A percentile compares a stretch with the other conserved stretches of the same genome.
phyloP scores from a whole-genome alignment of 2,888 invertebrate species.

The Drosophila sordidapex region DNA sequence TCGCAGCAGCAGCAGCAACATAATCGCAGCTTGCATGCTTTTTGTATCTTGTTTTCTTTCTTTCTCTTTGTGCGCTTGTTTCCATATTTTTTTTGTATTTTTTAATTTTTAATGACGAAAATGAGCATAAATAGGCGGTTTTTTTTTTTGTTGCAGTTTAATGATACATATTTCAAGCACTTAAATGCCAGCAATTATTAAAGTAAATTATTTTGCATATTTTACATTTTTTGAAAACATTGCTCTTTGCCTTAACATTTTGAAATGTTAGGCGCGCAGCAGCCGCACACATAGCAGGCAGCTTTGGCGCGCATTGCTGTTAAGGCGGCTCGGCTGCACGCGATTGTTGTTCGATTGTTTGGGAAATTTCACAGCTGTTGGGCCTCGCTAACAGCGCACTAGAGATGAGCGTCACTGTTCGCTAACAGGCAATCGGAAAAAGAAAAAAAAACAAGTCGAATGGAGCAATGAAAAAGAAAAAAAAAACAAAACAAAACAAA shows the following conservation, averaged over 20 bases:
- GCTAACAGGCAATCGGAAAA: conserved; percentile 46
- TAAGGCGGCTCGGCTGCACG: conserved; percentile 11
- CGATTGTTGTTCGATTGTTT: conserved; percentile 48
- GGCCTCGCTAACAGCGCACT: conserved; percentile 36
- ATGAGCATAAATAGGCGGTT: not conserved
- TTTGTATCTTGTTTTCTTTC: conserved; percentile 26
- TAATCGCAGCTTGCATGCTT: conserved; percentile 55
- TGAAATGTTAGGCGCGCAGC: conserved; percentile 23
- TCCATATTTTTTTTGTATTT: not conserved
- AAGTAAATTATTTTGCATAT: conserved; percentile 8
- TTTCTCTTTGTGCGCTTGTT: conserved; percentile 6
- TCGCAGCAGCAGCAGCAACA: conserved; percentile 36
- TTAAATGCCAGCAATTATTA: conserved; percentile 1
- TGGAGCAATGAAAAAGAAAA: conserved; percentile 29
- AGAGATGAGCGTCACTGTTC: conserved; percentile 46
- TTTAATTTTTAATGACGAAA: not conserved
- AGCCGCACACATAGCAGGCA: conserved; percentile 28
- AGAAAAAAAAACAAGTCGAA: conserved; percentile 43
- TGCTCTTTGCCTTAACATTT: conserved; percentile 18
- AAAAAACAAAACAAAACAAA: conserved; percentile 48
- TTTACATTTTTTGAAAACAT: not conserved
- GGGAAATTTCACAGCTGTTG: conserved; percentile 61
- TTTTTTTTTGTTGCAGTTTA: not conserved
- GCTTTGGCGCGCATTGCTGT: conserved; percentile 40
- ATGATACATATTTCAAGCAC: not conserved